Conservation (phyloP, 2,113 vertebrate species). For the Cranoglanis bouderius region DNA sequence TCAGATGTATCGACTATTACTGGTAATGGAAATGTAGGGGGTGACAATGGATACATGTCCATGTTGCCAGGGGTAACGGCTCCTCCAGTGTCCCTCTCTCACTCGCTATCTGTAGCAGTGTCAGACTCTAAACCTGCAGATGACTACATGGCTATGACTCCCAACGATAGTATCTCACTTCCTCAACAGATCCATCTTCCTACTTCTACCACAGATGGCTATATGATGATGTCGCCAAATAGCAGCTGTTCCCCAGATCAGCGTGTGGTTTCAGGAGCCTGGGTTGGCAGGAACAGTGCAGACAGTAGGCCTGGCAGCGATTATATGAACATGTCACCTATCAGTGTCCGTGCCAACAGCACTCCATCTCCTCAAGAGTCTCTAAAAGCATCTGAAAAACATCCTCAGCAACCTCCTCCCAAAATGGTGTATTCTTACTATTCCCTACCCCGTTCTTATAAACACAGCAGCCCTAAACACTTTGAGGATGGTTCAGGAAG, state of each 20-base stretch:
- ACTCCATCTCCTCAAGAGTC: conserved; percentile 67
- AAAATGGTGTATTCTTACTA: conserved; percentile 78
- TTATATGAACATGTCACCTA: conserved; percentile 84
- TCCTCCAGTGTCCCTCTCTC: conserved; percentile 63
- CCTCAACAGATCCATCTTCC: conserved; percentile 70
- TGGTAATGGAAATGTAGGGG: conserved; percentile 50
- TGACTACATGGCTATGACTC: conserved; percentile 80
- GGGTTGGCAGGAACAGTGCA: conserved; percentile 69
- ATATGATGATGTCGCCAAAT: conserved; percentile 80
- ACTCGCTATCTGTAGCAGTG: conserved; percentile 65
- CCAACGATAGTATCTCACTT: conserved; percentile 75
- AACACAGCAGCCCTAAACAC: conserved; percentile 65
- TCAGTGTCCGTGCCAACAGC: conserved; percentile 70
- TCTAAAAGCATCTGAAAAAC: conserved; percentile 54
- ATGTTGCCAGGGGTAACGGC: conserved; percentile 76
- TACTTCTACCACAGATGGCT: conserved; percentile 71
- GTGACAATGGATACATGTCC: conserved; percentile 77
- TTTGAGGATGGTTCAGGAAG: conserved; percentile 68
- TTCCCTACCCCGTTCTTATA: conserved; percentile 76
- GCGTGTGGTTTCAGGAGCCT: conserved; percentile 63
- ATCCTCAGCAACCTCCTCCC: conserved; percentile 65
- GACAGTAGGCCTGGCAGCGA: conserved; percentile 72
- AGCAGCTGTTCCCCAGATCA: conserved; percentile 79
- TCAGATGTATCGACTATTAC: not conserved
- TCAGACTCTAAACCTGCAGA: conserved; percentile 69